Conservation (phyloP, 2,113 vertebrate genomes). For the Apaloderma vittatum region DNA sequence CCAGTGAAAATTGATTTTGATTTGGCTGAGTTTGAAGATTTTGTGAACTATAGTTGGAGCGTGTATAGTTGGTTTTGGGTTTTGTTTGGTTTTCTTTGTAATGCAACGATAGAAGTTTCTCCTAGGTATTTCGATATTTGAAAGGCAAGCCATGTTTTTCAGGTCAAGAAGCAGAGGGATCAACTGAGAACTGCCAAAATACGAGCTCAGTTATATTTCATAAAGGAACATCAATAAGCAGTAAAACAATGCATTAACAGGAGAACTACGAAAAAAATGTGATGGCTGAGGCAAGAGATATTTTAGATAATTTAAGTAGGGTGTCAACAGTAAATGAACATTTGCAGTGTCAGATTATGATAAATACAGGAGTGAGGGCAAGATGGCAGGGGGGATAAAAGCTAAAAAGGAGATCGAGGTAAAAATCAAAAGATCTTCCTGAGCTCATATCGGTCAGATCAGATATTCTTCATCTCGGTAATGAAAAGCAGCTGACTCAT, state of each 20-base stretch:
- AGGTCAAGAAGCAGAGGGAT: constrained; percentile 21
- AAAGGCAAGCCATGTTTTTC: constrained; percentile 13
- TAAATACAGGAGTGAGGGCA: not conserved
- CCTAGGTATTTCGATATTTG: constrained; percentile 34
- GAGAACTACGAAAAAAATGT: not conserved
- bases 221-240: not conserved
- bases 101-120: constrained; percentile 18
- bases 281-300: not conserved
- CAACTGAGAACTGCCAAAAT: not conserved
- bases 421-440: not conserved
- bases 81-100: constrained; percentile 42
- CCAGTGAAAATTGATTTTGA: constrained; percentile 65
- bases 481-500: not conserved
- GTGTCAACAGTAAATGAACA: not conserved
- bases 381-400: not conserved
- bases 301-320: not conserved
- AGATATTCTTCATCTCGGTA: not conserved
- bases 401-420: not conserved
- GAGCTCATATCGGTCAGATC: not conserved
- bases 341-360: not conserved
- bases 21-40: constrained; percentile 52
- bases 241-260: not conserved
- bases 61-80: constrained; percentile 18
- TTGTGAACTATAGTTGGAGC: constrained; percentile 25
- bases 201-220: not conserved